Conservation (phyloP, 2,113 vertebrate species). For the Bos indicus region DNA sequence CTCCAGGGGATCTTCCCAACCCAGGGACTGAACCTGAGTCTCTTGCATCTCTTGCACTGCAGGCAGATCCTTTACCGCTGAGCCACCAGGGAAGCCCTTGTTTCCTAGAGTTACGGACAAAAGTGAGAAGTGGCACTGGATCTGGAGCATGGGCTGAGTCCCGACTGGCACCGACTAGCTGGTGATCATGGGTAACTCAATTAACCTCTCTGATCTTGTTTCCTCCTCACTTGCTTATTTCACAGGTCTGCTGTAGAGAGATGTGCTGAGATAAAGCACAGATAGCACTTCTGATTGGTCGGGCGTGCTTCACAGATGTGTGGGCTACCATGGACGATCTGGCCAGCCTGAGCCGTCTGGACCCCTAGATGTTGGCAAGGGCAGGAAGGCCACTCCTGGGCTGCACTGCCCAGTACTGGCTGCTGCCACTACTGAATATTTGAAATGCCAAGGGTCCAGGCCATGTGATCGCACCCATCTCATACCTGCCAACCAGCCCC, state of each 20-base stretch:
- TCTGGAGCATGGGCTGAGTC: background rate
- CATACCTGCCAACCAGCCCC: background rate
- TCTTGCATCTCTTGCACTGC: background rate
- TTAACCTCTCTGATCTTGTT: background rate
- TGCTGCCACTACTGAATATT: background rate
- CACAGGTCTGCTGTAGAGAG: background rate
- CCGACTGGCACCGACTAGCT: background rate
- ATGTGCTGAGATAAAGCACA: background rate
- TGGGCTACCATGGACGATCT: rapidly evolving
- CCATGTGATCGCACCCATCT: background rate
- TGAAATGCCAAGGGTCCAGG: background rate
- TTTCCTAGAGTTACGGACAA: rapidly evolving
- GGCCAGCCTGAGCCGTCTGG: background rate
- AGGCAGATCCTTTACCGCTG: background rate
- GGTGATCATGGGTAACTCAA: background rate
- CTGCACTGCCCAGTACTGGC: background rate
- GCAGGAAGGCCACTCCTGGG: background rate
- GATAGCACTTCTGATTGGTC: background rate
- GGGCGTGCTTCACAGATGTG: background rate
- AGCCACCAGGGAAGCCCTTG: background rate
- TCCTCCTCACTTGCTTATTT: background rate
- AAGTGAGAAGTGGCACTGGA: rapidly evolving
- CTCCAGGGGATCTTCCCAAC: background rate
- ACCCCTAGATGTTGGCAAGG: background rate
- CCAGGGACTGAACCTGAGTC: background rate